A percentile compares a stretch with the other conserved stretches of the same genome.
These are phyloP conservation scores for Trypoxylus dichotomus DNA, from an alignment of 1,140 invertebrate species.

Conservation along the genomic window DNA sequence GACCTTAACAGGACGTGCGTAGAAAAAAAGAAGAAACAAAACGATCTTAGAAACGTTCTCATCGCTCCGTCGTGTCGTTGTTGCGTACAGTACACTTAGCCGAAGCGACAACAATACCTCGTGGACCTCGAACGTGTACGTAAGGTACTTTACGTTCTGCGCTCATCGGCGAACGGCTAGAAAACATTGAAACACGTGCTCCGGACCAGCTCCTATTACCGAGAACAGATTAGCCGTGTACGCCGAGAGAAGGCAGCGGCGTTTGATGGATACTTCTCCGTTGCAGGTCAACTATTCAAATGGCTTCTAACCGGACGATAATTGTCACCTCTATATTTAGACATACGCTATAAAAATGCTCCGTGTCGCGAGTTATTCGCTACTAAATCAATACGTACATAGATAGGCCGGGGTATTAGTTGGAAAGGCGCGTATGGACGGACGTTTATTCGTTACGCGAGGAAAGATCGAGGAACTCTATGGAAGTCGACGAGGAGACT, in stretches of 20 bases:
- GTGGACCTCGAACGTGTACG: neutral
- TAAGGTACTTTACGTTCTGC: neutral
- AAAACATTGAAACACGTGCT: conserved; percentile 16
- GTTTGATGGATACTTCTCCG: neutral
- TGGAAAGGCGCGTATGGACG: neutral
- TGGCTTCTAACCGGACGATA: conserved; percentile 22
- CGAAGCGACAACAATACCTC: neutral
- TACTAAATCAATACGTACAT: neutral
- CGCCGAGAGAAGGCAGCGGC: neutral
- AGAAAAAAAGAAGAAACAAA: neutral
- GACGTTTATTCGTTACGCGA: neutral
- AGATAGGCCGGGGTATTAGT: neutral
- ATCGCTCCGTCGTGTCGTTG: neutral
- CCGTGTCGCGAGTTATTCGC: neutral
- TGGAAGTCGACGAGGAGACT: neutral
- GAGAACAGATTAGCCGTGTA: conserved; percentile 9
- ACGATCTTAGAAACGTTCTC: neutral
- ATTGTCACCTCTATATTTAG: conserved; percentile 25
- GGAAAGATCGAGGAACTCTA: neutral
- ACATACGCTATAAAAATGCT: neutral
- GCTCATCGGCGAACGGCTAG: neutral
- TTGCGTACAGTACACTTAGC: neutral
- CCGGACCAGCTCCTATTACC: neutral
- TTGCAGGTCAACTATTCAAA: conserved; percentile 17
- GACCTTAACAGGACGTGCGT: neutral